phyloP scores from a whole-genome alignment of 2,888 invertebrate genomes.

The Heliconius ethilla region DNA sequence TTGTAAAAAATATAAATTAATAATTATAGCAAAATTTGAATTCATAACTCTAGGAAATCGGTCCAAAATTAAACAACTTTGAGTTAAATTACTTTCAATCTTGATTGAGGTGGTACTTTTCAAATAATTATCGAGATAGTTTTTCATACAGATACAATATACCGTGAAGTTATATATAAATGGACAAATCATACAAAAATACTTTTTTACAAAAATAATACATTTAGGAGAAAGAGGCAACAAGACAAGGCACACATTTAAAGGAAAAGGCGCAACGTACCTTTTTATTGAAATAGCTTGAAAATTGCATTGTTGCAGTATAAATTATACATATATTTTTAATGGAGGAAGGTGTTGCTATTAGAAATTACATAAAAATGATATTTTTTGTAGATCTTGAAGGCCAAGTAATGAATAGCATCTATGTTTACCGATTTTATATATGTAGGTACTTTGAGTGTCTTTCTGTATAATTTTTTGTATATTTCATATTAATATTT shows the following conservation, averaged over 20 bases:
- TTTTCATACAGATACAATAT: background rate
- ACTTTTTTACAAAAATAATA: constrained; percentile 27
- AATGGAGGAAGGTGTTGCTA: background rate
- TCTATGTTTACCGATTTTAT: background rate
- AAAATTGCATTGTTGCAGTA: background rate
- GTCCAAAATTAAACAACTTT: background rate
- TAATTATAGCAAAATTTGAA: background rate
- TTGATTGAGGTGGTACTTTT: background rate
- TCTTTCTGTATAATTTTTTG: too few relatives aligned
- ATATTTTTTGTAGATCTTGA: background rate
- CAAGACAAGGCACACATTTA: constrained; percentile 31
- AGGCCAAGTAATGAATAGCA: background rate
- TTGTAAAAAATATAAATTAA: too few relatives aligned
- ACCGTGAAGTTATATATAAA: background rate
- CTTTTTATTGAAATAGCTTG: constrained; percentile 19
- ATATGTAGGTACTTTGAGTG: too few relatives aligned
- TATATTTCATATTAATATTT: too few relatives aligned
- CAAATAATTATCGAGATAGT: background rate
- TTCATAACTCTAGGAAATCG: background rate
- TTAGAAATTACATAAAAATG: background rate
- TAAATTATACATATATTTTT: background rate
- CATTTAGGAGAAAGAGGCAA: constrained; percentile 27
- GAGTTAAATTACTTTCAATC: background rate
- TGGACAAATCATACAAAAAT: constrained; percentile 5
- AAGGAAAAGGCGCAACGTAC: constrained; percentile 33